phyloP scores from a whole-genome alignment of 2,888 invertebrate genomes.

The Xestia c-nigrum region DNA sequence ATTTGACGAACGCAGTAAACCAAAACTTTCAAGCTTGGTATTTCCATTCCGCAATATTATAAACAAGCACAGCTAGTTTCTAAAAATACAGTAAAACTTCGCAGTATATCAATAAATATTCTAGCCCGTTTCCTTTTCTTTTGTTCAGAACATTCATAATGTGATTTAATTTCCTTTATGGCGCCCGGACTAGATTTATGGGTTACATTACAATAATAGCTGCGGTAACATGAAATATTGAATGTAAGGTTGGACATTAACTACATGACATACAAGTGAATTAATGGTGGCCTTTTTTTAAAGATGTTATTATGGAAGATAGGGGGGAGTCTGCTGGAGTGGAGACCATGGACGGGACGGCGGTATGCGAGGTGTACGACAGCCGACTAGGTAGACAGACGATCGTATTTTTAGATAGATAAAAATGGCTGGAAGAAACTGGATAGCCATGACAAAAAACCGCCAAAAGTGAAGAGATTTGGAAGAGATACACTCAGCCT shows the following conservation, averaged over 20 bases:
- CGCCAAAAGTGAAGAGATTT: no score
- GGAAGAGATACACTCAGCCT: no score
- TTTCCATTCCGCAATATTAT: not conserved
- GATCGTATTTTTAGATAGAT: no score
- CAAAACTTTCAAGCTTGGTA: not conserved
- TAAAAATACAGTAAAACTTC: slow-evolving; percentile 11
- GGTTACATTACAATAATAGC: slow-evolving; percentile 29
- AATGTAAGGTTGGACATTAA: not conserved
- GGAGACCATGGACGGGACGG: no score
- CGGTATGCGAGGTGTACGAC: no score
- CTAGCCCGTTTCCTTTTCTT: slow-evolving; percentile 24
- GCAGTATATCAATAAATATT: slow-evolving; percentile 3
- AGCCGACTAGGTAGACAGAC: no score
- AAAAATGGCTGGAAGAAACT: no score
- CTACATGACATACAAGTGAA: not conserved
- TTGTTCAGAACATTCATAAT: slow-evolving; percentile 41
- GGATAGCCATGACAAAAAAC: no score
- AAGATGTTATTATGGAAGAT: not conserved
- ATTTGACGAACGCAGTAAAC: not conserved
- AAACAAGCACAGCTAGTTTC: not conserved
- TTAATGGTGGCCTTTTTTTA: not conserved
- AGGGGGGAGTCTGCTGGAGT: no score
- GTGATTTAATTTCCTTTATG: slow-evolving; percentile 45
- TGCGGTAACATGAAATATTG: slow-evolving; percentile 6
- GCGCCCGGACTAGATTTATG: slow-evolving; percentile 31